Evolutionary conservation across 2,797 vertebrate genomes (phyloP), one percentile per base, ranked within the genome.

Genomic region (Artibeus jamaicensis): DNA sequence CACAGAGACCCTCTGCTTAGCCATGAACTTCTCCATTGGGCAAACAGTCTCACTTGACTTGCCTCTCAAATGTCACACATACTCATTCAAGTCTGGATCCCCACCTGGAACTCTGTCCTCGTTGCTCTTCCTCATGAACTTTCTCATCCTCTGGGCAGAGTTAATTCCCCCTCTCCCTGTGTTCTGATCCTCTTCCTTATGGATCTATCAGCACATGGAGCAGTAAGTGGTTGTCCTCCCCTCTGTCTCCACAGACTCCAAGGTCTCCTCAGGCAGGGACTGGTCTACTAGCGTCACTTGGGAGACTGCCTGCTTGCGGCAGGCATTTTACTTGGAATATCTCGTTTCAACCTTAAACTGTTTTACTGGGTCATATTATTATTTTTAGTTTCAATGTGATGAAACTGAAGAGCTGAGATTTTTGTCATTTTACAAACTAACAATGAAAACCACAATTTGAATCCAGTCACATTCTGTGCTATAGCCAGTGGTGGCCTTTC

Each of bases 181-280:
- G 29, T 68, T 83, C 55, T n/a, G 42, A 48, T 10, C 14, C 21
- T 24, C 39, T 46, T 71, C 24, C 10, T 88, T 53, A n/a, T 26
- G 34, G 11, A n/a, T 65, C 50, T 39, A 14, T 7, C 1, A 62
- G 14, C 26, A 21, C 46, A 26, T 3, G 4, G 14, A 76, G n/a
- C 21, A 73, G 24, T 46, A n/a, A 53, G 22, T 8, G 16, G 1
- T 29, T 57, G 6, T 37, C 26, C 68, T 44, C 5, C 32, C 46
- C 5, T 9, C 7, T 42, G 9, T 21, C n/a, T 4, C 3, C 2
- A 12, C 1, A 42, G 21, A 74, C 3, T 19, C 21, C 15, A n/a
- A 19, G 29, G 18, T 79, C 24, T 70, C 24, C 34, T 16, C 21
- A 7, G 65, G 12, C 19, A 21, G 62, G 37, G 42, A 32, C 4